Evolutionary conservation across 2,797 vertebrate genomes (phyloP).

Genomic region (Enteromius treurensis): DNA sequence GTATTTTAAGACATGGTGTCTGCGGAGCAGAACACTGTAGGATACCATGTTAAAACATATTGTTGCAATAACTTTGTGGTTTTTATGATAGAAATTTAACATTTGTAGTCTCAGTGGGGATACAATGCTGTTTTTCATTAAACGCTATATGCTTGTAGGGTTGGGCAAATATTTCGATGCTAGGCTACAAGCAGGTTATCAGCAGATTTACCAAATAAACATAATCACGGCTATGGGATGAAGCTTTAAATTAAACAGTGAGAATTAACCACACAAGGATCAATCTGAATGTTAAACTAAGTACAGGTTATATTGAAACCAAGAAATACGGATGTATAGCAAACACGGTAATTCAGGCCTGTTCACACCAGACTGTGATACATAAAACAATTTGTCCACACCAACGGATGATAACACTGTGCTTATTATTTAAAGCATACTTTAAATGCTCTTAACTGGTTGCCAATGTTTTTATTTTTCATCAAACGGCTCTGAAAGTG

Average conservation of each 20-base stretch:
- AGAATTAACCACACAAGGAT: background rate
- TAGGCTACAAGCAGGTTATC: background rate
- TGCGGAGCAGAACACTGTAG: slow-evolving; percentile 18
- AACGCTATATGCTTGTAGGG: background rate
- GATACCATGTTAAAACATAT: slow-evolving; percentile 15
- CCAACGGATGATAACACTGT: background rate
- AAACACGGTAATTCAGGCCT: background rate
- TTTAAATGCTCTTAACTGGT: background rate
- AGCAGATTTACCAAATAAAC: background rate
- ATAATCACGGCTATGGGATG: background rate
- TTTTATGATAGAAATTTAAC: slow-evolving; percentile 19
- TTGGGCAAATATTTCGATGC: background rate
- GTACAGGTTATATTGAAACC: background rate
- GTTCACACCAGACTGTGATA: background rate
- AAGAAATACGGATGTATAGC: background rate
- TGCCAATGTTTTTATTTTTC: background rate
- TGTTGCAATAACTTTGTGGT: slow-evolving; percentile 30
- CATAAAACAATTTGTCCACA: background rate
- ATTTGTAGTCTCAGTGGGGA: background rate
- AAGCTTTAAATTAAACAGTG: background rate
- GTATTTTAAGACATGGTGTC: slow-evolving; percentile 20
- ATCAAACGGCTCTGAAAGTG: background rate
- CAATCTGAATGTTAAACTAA: background rate
- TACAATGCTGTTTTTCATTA: slow-evolving; percentile 17
- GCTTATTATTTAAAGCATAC: background rate